phyloP scores from a whole-genome alignment of 1,140 invertebrate genomes.

The Epicauta chinensis region DNA sequence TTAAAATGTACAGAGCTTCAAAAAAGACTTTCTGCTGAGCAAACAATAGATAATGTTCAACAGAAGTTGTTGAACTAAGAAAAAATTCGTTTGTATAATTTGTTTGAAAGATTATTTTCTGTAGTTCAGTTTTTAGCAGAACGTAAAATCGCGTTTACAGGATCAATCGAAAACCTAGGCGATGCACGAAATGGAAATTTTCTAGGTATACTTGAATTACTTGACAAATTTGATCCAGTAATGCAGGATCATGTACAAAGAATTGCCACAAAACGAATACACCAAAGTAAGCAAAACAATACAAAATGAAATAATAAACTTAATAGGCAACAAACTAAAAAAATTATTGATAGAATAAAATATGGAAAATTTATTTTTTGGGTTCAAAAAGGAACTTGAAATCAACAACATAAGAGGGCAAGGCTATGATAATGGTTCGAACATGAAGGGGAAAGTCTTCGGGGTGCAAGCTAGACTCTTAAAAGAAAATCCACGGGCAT shows the following conservation, averaged over 20 bases:
- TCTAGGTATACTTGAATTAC: constrained; percentile 28
- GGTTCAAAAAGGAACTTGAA: constrained; percentile 16
- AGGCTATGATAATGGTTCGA: constrained; percentile 39
- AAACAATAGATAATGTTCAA: not conserved
- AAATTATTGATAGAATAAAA: constrained; percentile 31
- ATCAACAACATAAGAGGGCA: constrained; percentile 33
- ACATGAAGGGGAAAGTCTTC: constrained; percentile 35
- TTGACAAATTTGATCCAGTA: constrained; percentile 30
- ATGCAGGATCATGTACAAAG: constrained; percentile 23
- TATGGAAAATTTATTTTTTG: constrained; percentile 25
- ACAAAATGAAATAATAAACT: constrained; percentile 28
- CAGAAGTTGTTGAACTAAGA: not conserved
- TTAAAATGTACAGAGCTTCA: not conserved
- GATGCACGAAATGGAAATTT: constrained; percentile 20
- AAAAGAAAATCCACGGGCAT: constrained; percentile 19
- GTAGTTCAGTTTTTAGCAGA: not conserved
- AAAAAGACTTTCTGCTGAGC: not conserved
- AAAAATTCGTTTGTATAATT: constrained; percentile 4
- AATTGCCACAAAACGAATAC: not conserved
- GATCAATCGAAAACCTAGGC: constrained; percentile 8
- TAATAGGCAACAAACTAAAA: constrained; percentile 31
- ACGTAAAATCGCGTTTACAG: constrained; percentile 7
- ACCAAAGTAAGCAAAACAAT: not conserved
- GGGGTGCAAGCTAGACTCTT: constrained; percentile 28
- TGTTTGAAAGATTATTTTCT: constrained; percentile 4